Evolutionary conservation across 2,797 vertebrate species (phyloP).

Genomic region (Thunnus albacares): DNA sequence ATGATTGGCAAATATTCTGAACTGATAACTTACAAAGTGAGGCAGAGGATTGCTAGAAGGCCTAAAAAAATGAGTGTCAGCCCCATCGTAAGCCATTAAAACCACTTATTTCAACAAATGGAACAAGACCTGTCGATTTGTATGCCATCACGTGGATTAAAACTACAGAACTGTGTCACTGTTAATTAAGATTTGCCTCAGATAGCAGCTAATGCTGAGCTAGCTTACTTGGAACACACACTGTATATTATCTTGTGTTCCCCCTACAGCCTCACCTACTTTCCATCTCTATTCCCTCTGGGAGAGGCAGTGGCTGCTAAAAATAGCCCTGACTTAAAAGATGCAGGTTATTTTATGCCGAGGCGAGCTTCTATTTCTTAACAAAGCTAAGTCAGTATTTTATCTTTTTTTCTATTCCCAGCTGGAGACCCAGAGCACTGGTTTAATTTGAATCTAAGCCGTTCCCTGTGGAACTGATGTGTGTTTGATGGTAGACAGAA

Average conservation of each 20-base stretch:
- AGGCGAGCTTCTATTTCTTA: slow-evolving; percentile 77
- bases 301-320: slow-evolving; percentile 74
- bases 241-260: slow-evolving; percentile 52
- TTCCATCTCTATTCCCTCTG: slow-evolving; percentile 72
- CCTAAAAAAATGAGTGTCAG: slow-evolving; percentile 21
- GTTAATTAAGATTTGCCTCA: slow-evolving; percentile 79
- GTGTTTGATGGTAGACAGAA: slow-evolving; percentile 79
- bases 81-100: slow-evolving; percentile 40
- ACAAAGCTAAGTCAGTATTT: slow-evolving; percentile 78
- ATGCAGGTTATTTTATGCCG: slow-evolving; percentile 77
- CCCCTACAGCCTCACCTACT: slow-evolving; percentile 74
- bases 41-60: slow-evolving; percentile 10
- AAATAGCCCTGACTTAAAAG: slow-evolving; percentile 81
- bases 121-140: slow-evolving; percentile 45
- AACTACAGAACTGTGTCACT: slow-evolving; percentile 45
- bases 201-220: slow-evolving; percentile 69
- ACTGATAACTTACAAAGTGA: neutral
- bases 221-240: slow-evolving; percentile 60
- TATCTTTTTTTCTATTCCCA: slow-evolving; percentile 71
- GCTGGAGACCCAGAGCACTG: slow-evolving; percentile 71
- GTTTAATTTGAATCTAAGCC: slow-evolving; percentile 82
- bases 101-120: slow-evolving; percentile 48
- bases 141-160: slow-evolving; percentile 48
- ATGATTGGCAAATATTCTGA: slow-evolving; percentile 10
- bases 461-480: slow-evolving; percentile 70